These are phyloP conservation scores for Butorides virescens DNA, from an alignment of 2,113 vertebrate genomes.

Conservation along the genomic window DNA sequence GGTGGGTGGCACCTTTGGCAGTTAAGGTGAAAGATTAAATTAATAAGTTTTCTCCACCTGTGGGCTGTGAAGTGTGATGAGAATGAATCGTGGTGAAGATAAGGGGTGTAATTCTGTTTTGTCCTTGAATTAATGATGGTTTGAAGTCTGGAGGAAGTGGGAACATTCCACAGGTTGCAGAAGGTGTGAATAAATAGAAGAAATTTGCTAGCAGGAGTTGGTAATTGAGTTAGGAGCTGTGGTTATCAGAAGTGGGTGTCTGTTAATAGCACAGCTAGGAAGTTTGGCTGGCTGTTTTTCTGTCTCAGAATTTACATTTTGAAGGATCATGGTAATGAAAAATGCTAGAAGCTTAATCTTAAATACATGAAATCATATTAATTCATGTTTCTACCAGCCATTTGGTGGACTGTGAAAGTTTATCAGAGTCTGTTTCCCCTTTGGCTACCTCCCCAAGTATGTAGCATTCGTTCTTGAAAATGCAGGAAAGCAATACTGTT, in stretches of 20 bases:
- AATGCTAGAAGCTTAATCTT: background rate
- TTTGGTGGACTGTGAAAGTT: background rate
- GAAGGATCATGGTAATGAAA: background rate
- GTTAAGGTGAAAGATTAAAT: background rate
- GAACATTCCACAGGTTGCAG: background rate
- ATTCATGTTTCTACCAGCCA: background rate
- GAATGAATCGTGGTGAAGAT: background rate
- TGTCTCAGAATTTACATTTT: background rate
- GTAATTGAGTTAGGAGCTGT: background rate
- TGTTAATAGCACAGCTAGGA: slow-evolving; percentile 32
- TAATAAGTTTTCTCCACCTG: background rate
- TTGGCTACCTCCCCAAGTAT: background rate
- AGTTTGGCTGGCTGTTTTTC: background rate
- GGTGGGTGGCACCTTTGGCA: background rate
- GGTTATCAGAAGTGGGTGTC: slow-evolving; percentile 37
- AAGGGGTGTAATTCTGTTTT: background rate
- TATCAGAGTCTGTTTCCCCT: background rate
- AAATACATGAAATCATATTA: background rate
- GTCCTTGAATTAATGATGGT: background rate
- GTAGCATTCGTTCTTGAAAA: background rate
- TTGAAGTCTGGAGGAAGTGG: slow-evolving; percentile 15
- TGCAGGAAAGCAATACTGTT: background rate
- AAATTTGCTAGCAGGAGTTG: slow-evolving; percentile 10
- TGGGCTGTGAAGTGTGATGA: background rate
- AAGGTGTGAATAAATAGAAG: slow-evolving; percentile 48